These are phyloP conservation scores for Drosophila nigromelanica DNA, from an alignment of 1,140 invertebrate genomes.

Conservation along the genomic window DNA sequence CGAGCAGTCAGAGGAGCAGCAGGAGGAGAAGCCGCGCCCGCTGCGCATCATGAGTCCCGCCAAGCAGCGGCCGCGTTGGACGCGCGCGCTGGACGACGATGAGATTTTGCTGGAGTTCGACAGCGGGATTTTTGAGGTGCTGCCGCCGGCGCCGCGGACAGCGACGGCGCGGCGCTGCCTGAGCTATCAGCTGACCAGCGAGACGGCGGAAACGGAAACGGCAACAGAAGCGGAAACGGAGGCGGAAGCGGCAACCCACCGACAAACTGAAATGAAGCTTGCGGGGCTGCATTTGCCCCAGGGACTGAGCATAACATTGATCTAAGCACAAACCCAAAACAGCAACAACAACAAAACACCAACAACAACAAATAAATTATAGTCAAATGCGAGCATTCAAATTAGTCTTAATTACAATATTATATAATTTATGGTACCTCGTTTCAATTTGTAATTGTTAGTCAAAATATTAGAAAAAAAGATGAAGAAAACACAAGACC, in stretches of 20 bases:
- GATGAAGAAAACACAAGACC: constrained; percentile 39
- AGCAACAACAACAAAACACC: neutral
- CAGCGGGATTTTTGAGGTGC: constrained; percentile 76
- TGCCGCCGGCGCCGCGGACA: constrained; percentile 45
- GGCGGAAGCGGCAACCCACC: constrained; percentile 47
- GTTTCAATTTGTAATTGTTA: constrained; percentile 71
- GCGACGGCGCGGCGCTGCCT: constrained; percentile 6
- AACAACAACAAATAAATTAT: constrained; percentile 37
- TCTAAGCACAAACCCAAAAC: constrained; percentile 32
- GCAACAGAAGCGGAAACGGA: constrained; percentile 12
- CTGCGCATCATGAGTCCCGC: constrained; percentile 73
- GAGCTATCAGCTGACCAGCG: constrained; percentile 1
- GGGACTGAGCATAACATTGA: constrained; percentile 67
- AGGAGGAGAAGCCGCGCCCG: constrained; percentile 12
- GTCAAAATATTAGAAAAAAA: constrained; percentile 64
- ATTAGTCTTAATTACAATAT: constrained; percentile 41
- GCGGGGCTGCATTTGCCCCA: constrained; percentile 52
- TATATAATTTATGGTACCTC: constrained; percentile 73
- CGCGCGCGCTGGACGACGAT: constrained; percentile 69
- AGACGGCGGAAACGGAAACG: constrained; percentile 14
- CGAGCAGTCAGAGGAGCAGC: constrained; percentile 13
- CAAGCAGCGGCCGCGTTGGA: constrained; percentile 68
- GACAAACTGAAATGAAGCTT: constrained; percentile 42
- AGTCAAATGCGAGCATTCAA: constrained; percentile 60
- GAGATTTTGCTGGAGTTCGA: constrained; percentile 80